Base-by-base conservation (phyloP, 2,888 invertebrate genomes). In the Ophion obscuratus region DNA sequence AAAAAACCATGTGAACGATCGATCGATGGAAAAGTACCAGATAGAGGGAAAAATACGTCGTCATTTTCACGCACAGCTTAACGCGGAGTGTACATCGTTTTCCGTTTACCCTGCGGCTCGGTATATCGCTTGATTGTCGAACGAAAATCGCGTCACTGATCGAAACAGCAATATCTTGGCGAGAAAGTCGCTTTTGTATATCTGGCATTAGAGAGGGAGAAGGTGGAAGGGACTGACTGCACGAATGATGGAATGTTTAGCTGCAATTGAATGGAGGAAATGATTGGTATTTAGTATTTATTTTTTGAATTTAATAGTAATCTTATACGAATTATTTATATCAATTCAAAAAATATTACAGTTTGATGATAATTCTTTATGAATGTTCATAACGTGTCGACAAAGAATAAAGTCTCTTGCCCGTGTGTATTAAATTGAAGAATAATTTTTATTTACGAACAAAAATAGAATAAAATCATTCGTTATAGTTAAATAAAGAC, bases 81-180 rank as follows among this genome's bases (percentile, higher is more conserved):
- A 27, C 17, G 53, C 27, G 17, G 20, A 17, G 27, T 70, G 47
- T 17, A 31, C 53, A 40, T 27, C 27, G 27, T 70, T 70, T 53
- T 70, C 17, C 70, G 31, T 70, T 70, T 27, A 70, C 53, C 53
- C 70, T 70, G 53, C 31, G 44, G 11, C 47, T 27, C 70, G 53
- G 27, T 27, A 1, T 70, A 70, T 70, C 53, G 47, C 53, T 53
- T 53, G 5, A 17, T 2, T 53, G 17, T 53, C 17, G 17, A 17
- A 53, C 14, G 4, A 17, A 53, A 14, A 53, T 53, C 14, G 53
- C 53, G 70, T 70, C 17, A 53, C 53, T 70, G 70, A 70, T 70
- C 40, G 47, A 70, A 47, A 53, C 27, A 47, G 17, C 7, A 53
- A 17, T 53, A 53, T 53, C 0, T 40, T 40, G 2, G 14, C 17